These are phyloP conservation scores for Acrobasis consociella DNA, from an alignment of 2,888 invertebrate genomes.

Conservation along the genomic window DNA sequence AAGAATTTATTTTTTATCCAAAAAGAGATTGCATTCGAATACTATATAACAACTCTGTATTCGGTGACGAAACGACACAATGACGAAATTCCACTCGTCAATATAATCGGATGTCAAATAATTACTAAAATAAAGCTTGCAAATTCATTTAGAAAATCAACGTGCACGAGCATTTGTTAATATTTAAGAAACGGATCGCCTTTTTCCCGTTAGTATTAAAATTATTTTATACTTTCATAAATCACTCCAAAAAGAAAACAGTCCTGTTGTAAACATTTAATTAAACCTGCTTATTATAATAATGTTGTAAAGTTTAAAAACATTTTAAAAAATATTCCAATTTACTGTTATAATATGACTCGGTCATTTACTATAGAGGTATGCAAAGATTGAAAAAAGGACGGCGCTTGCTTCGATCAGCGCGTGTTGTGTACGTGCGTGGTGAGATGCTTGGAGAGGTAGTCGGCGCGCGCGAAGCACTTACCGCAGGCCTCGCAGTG, in stretches of 20 bases:
- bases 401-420: slow-evolving; percentile 66
- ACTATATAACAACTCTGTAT: background rate
- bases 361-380: slow-evolving; percentile 59
- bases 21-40: background rate
- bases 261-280: slow-evolving; percentile 72
- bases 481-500: slow-evolving; percentile 96
- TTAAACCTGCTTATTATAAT: slow-evolving; percentile 73
- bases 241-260: slow-evolving; percentile 74
- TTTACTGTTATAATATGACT: slow-evolving; percentile 69
- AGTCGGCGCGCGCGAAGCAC: slow-evolving; percentile 95
- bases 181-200: slow-evolving; percentile 1
- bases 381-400: slow-evolving; percentile 50
- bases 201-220: slow-evolving; percentile 40
- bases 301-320: slow-evolving; percentile 77
- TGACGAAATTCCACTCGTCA: background rate
- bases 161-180: slow-evolving; percentile 8
- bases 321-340: slow-evolving; percentile 78
- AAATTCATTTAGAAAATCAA: background rate
- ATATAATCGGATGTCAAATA: background rate
- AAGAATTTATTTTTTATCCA: background rate
- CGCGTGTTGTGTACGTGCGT: slow-evolving; percentile 93
- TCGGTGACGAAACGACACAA: background rate
- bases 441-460: slow-evolving; percentile 94
- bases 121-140: background rate
- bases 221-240: slow-evolving; percentile 69